Evolutionary conservation across 1,140 invertebrate genomes (phyloP), one percentile per base, ranked within the genome.

Genomic region (Procambarus virginalis): DNA sequence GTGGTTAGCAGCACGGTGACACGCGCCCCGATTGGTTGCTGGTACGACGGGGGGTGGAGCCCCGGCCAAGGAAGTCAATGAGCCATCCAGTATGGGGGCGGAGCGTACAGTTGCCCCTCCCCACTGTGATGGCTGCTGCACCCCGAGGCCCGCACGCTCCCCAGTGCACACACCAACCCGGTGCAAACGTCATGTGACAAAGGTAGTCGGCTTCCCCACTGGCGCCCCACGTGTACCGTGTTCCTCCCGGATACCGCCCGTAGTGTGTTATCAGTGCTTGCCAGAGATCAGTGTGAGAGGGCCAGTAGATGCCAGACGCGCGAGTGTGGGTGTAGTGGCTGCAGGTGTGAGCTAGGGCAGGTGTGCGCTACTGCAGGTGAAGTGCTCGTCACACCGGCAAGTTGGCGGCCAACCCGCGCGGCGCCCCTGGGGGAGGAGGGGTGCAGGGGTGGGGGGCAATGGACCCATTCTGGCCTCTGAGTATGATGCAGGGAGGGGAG

Each of bases 131-230:
- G 81, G 88, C 88, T 83, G 88, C 76, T 46, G 70, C 81, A 89
- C 22, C 88, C 88, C 75, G 22, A 83, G 88, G 88, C 88, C 76
- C 80, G 70, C 81, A 48, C 88, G 86, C 81, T 83, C 88, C 88
- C 80, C 88, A 89, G 88, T 89, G 88, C 88, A 89, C 88, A 89
- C 88, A 84, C 88, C 34, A 89, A 89, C 88, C 88, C 88, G 80
- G 88, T 89, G 82, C 88, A 89, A 89, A 89, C 88, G 88, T 89
- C 82, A 89, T 89, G 88, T 89, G 88, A 89, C 88, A 89, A 82
- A 82, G 81, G 88, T 87, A 87, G 85, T 87, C 86, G 86, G 86
- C 86, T 79, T 85, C 86, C 86, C 45, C 78, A 80, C 75, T 64
- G 82, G 82, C 68, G 86, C 80, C 79, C 34, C 86, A 87, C 86